These are phyloP conservation scores for Hybognathus amarus DNA, from an alignment of 2,797 vertebrate species.

Conservation along the genomic window DNA sequence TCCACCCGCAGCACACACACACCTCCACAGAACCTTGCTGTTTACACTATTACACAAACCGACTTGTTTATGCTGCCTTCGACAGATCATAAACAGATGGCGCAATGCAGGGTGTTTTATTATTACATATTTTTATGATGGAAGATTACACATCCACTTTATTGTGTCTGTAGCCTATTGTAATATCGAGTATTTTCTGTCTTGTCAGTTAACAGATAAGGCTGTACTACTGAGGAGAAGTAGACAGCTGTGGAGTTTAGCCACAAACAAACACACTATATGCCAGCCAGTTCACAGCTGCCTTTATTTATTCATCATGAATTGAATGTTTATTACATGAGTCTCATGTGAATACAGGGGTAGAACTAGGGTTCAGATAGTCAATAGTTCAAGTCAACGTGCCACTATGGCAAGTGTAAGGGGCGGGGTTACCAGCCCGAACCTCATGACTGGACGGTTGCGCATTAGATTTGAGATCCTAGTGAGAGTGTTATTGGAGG, in stretches of 20 bases:
- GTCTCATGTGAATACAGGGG: slow-evolving; percentile 4
- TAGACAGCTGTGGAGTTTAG: slow-evolving; percentile 36
- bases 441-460: slow-evolving; percentile 40
- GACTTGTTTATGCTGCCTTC: slow-evolving; percentile 26
- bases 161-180: slow-evolving; percentile 23
- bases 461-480: slow-evolving; percentile 11
- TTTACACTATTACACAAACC: slow-evolving; percentile 46
- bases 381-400: slow-evolving; percentile 32
- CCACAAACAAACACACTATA: slow-evolving; percentile 32
- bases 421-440: slow-evolving; percentile 33
- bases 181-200: slow-evolving; percentile 34
- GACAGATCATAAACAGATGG: slow-evolving; percentile 25
- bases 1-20: slow-evolving; percentile 34
- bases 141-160: slow-evolving; percentile 28
- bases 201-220: slow-evolving; percentile 40
- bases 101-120: slow-evolving; percentile 37
- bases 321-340: slow-evolving; percentile 15
- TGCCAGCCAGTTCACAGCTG: slow-evolving; percentile 36
- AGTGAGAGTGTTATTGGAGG: slow-evolving; percentile 36
- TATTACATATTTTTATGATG: slow-evolving; percentile 25
- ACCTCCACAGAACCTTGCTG: slow-evolving; percentile 25
- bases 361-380: background rate
- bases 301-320: slow-evolving; percentile 37
- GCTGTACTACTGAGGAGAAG: background rate
- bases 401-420: slow-evolving; percentile 27